Conservation (phyloP, 2,797 vertebrate species). For the Momotus momota region DNA sequence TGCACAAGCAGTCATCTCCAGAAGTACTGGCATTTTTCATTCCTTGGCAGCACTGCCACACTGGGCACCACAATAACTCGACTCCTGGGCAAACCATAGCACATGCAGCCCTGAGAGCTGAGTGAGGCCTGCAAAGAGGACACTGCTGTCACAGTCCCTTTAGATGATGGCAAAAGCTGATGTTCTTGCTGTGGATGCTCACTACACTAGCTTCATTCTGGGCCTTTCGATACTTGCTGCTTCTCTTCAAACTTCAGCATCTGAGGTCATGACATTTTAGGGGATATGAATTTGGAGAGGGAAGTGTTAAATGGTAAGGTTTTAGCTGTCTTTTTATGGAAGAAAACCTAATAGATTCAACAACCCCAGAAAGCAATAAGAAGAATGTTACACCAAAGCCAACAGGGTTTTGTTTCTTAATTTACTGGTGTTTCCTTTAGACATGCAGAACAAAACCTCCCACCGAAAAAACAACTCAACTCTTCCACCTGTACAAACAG, state of each 20-base stretch:
- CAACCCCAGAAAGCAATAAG: not conserved
- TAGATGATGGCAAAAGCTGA: not conserved
- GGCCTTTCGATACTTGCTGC: not conserved
- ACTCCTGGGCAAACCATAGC: not conserved
- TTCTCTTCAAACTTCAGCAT: not conserved
- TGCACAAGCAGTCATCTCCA: not conserved
- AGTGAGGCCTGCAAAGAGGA: not conserved
- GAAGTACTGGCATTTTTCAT: not conserved
- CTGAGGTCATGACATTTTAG: not conserved
- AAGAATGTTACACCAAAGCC: not conserved
- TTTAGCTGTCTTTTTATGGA: not conserved
- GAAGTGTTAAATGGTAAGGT: not conserved
- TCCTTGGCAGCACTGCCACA: not conserved
- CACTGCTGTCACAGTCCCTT: not conserved
- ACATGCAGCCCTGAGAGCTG: not conserved
- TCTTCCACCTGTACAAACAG: not conserved
- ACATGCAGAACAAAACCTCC: not conserved
- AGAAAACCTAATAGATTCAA: not conserved
- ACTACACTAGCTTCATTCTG: not conserved
- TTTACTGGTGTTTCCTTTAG: not conserved
- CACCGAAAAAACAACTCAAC: not conserved
- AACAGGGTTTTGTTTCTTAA: not conserved
- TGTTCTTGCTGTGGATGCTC: not conserved
- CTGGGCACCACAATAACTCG: not conserved
- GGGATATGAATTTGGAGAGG: not conserved